Evolutionary conservation across 2,797 vertebrate species (phyloP).

Genomic region (Acanthurus lineatus): DNA sequence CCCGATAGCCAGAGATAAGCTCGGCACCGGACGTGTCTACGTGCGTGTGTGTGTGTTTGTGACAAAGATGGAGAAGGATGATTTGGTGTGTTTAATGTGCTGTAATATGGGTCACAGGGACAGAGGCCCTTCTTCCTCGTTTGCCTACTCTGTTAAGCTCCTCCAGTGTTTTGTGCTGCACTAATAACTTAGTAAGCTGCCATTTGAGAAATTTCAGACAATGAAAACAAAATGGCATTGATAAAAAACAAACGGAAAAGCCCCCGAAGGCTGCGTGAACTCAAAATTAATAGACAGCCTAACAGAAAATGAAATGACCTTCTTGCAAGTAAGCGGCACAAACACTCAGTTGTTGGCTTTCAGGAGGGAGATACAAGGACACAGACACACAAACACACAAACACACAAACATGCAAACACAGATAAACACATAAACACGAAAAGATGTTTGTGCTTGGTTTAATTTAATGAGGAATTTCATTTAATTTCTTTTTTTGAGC

Average conservation of each 20-base stretch:
- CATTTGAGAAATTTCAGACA: constrained; percentile 50
- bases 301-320: constrained; percentile 56
- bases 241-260: constrained; percentile 48
- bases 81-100: constrained; percentile 44
- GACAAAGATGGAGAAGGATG: not conserved
- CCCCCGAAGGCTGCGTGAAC: constrained; percentile 25
- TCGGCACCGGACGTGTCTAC: not conserved
- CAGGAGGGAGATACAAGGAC: constrained; percentile 1
- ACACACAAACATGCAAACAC: constrained; percentile 2
- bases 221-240: constrained; percentile 44
- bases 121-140: constrained; percentile 33
- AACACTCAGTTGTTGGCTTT: constrained; percentile 12
- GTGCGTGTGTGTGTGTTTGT: not conserved
- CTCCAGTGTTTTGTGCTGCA: constrained; percentile 50
- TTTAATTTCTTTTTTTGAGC: too few relatives aligned
- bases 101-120: constrained; percentile 57
- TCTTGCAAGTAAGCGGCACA: constrained; percentile 41
- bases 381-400: not conserved
- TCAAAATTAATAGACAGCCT: constrained; percentile 48
- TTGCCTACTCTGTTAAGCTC: constrained; percentile 47
- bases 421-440: constrained; percentile 1
- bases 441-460: not conserved
- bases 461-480: constrained; percentile 13
- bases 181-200: constrained; percentile 56
- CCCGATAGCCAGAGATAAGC: constrained; percentile 9